Percentiles rank a stretch among this genome's conserved stretches.
Evolutionary conservation across 1,140 invertebrate genomes (phyloP).

Genomic region (Dendrolimus punctatus): DNA sequence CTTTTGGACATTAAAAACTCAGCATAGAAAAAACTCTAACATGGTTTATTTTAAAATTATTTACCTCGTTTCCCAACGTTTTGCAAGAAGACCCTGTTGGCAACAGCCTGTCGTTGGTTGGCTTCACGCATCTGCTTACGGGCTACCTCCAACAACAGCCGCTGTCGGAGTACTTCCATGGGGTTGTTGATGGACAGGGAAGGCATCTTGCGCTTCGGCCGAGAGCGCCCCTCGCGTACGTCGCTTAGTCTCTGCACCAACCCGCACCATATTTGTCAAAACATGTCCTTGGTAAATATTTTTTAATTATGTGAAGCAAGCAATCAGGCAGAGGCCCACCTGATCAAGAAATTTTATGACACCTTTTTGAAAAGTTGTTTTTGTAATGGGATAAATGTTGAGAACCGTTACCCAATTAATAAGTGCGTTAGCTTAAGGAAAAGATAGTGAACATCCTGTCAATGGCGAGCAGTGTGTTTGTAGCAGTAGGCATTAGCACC

Average conservation of each 20-base stretch:
- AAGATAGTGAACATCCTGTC: no score
- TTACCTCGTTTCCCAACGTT: conserved; percentile 74
- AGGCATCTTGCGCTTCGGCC: conserved; percentile 74
- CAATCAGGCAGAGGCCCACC: no score
- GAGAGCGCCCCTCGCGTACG: conserved; percentile 36
- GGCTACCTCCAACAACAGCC: conserved; percentile 81
- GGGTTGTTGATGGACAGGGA: conserved; percentile 86
- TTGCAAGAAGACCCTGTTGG: conserved; percentile 73
- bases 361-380: no score
- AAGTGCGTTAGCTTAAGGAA: no score
- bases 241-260: conserved; percentile 33
- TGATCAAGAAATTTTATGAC: no score
- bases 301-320: no score
- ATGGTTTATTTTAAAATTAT: not conserved
- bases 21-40: no score
- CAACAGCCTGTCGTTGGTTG: conserved; percentile 74
- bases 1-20: no score
- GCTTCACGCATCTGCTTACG: conserved; percentile 80
- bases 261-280: conserved; percentile 11
- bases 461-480: no score
- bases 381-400: no score
- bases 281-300: not conserved
- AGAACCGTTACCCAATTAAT: no score
- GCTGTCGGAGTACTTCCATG: conserved; percentile 82
- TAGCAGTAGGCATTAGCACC: no score